phyloP scores from a whole-genome alignment of 2,888 invertebrate genomes.

The Melikaiella ostensackeni region DNA sequence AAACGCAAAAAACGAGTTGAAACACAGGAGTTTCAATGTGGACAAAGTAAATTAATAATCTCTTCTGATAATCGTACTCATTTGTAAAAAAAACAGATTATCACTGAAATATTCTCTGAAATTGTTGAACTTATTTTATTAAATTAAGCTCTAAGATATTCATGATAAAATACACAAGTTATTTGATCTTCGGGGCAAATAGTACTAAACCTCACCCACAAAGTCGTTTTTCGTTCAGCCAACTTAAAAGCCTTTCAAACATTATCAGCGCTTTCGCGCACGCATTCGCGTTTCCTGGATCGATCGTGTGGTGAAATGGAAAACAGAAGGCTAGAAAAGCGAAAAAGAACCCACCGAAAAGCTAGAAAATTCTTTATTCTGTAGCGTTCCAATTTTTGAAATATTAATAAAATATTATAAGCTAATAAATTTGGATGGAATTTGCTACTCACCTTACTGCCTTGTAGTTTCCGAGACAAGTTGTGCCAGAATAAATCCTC shows the following conservation, averaged over 20 bases:
- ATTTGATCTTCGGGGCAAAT: not conserved
- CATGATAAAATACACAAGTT: not conserved
- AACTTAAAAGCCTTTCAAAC: conserved; percentile 2
- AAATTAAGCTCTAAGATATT: not conserved
- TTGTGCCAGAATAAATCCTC: not conserved
- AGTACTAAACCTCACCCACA: not conserved
- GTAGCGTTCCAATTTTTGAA: not conserved
- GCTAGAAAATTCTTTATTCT: not conserved
- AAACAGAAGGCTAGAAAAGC: not conserved
- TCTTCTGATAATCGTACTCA: no score
- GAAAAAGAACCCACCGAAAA: not conserved
- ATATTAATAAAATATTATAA: not conserved
- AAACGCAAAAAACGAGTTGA: no score
- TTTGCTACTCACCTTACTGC: not conserved
- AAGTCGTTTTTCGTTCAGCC: not conserved
- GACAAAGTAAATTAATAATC: no score
- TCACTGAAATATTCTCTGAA: not conserved
- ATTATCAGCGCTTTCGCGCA: not conserved
- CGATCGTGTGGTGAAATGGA: not conserved
- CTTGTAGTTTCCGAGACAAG: not conserved
- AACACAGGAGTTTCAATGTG: no score
- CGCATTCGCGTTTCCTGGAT: not conserved
- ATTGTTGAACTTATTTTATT: not conserved
- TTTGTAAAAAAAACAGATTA: not conserved
- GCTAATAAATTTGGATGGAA: not conserved